Percentiles rank a stretch among this genome's conserved stretches.
These are phyloP conservation scores for Heterodera schachtii DNA, from an alignment of 1,140 invertebrate genomes.

Conservation along the genomic window DNA sequence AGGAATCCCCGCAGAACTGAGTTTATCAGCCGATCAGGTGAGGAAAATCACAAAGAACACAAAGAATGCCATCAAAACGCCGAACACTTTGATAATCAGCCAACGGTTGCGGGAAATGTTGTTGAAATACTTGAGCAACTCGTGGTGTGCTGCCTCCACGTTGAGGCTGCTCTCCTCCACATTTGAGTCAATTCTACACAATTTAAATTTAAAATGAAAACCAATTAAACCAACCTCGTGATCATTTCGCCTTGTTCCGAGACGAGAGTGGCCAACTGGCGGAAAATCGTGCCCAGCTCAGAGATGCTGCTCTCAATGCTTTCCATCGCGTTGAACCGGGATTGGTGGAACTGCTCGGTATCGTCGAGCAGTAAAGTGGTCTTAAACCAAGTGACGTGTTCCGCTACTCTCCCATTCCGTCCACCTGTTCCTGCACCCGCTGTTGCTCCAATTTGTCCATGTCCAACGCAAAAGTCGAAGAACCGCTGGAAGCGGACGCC, in stretches of 20 bases:
- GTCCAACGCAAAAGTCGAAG: slow-evolving; percentile 53
- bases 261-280: slow-evolving; percentile 95
- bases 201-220: slow-evolving; percentile 1
- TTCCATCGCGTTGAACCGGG: slow-evolving; percentile 94
- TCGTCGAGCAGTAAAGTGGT: slow-evolving; percentile 46
- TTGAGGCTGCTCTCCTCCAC: slow-evolving; percentile 92
- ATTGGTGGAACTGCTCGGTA: slow-evolving; percentile 77
- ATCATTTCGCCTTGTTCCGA: slow-evolving; percentile 96
- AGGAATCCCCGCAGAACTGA: neutral
- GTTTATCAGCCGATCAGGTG: slow-evolving; percentile 65
- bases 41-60: slow-evolving; percentile 94
- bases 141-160: slow-evolving; percentile 92
- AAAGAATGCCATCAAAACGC: slow-evolving; percentile 96
- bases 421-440: slow-evolving; percentile 53
- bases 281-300: slow-evolving; percentile 96
- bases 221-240: slow-evolving; percentile 72
- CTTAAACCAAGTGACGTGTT: slow-evolving; percentile 15
- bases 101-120: slow-evolving; percentile 94
- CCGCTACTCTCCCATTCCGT: neutral
- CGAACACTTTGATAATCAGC: slow-evolving; percentile 99
- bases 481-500: slow-evolving; percentile 41
- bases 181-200: slow-evolving; percentile 86
- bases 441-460: slow-evolving; percentile 59
- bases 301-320: slow-evolving; percentile 98
- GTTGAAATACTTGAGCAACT: slow-evolving; percentile 97